Percentiles rank a stretch among this genome's conserved stretches.
These are phyloP conservation scores for Peucedramus taeniatus DNA, from an alignment of 2,113 vertebrate species.

Conservation along the genomic window DNA sequence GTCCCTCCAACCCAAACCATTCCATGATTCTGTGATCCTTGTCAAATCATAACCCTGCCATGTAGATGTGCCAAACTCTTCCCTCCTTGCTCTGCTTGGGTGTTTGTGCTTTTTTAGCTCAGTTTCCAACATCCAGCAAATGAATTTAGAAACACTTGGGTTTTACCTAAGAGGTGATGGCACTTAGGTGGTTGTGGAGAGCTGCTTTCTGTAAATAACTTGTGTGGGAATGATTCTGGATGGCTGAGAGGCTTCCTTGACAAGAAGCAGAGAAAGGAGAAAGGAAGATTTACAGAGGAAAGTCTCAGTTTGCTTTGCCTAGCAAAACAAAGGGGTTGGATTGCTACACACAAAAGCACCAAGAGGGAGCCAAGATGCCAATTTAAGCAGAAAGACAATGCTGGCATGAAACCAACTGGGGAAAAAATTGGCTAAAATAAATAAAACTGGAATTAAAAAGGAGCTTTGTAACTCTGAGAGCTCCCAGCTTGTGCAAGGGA, in stretches of 20 bases:
- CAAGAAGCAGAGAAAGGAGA: not conserved
- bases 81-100: not conserved
- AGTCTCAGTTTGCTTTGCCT: not conserved
- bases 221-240: not conserved
- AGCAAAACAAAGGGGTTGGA: conserved; percentile 14
- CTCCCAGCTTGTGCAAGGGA: not conserved
- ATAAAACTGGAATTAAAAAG: not conserved
- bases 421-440: not conserved
- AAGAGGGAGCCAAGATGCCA: not conserved
- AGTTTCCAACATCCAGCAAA: not conserved
- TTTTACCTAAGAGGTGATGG: not conserved
- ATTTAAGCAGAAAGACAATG: conserved; percentile 5
- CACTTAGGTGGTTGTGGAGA: not conserved
- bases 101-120: not conserved
- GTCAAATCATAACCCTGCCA: not conserved
- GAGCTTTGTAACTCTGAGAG: not conserved
- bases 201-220: not conserved
- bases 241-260: not conserved
- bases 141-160: not conserved
- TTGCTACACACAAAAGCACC: not conserved
- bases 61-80: not conserved
- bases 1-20: not conserved
- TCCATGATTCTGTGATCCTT: not conserved
- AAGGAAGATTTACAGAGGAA: not conserved
- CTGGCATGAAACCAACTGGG: not conserved